phyloP scores from a whole-genome alignment of 1,140 invertebrate species.

The Globodera rostochiensis region DNA sequence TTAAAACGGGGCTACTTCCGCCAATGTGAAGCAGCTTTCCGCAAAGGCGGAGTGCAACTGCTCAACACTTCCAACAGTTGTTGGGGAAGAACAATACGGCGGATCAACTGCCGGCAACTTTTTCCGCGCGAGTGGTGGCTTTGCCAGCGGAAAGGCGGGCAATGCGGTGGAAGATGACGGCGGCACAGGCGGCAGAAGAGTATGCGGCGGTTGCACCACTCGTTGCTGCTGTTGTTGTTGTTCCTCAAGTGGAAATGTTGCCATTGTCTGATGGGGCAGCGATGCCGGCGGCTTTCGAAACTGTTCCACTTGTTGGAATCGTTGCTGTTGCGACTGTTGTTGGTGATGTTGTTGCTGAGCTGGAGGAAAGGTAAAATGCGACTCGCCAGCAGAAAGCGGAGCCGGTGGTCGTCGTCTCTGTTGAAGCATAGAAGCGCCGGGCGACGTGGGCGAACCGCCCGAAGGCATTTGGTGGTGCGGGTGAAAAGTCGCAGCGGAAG shows the following conservation, averaged over 20 bases:
- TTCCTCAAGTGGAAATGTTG: background rate
- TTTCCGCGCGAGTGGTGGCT: constrained; percentile 14
- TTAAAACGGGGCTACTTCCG: constrained; percentile 2
- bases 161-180: background rate
- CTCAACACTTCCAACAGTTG: background rate
- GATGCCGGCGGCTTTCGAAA: constrained; percentile 36
- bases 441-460: constrained; percentile 25
- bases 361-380: constrained; percentile 50
- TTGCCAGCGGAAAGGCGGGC: constrained; percentile 25
- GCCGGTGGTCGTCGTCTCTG: constrained; percentile 39
- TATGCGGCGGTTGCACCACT: background rate
- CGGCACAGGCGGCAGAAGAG: background rate
- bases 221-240: constrained; percentile 23
- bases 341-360: constrained; percentile 6
- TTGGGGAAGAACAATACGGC: background rate
- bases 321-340: constrained; percentile 4
- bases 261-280: constrained; percentile 2
- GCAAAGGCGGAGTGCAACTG: background rate
- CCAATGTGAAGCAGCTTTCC: background rate
- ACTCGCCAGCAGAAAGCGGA: constrained; percentile 47
- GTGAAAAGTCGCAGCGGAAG: constrained; percentile 8
- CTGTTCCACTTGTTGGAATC: background rate
- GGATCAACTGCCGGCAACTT: constrained; percentile 19
- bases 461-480: constrained; percentile 1
- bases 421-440: constrained; percentile 7